Percentiles rank a stretch among this genome's conserved stretches.
Evolutionary conservation across 2,888 invertebrate genomes (phyloP).

Genomic region (Dicycla oo): DNA sequence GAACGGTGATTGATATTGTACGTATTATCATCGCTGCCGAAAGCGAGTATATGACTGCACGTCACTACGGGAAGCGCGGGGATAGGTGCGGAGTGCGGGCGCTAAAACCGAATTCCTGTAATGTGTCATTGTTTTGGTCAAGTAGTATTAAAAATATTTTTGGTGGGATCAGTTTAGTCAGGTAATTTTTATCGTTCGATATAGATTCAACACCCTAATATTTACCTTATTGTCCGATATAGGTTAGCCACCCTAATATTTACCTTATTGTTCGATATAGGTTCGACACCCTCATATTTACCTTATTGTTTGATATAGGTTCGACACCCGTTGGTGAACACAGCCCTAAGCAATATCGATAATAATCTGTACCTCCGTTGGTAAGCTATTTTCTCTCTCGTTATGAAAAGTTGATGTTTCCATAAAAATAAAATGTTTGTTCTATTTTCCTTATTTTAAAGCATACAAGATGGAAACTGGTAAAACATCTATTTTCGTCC

Average conservation of each 20-base stretch:
- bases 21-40: too few species aligned
- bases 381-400: not conserved
- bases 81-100: too few species aligned
- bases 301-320: too few species aligned
- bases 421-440: not conserved
- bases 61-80: too few species aligned
- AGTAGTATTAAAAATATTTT: too few species aligned
- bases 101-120: too few species aligned
- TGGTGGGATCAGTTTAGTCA: not conserved
- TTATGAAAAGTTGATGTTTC: not conserved
- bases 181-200: not conserved
- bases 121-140: too few species aligned
- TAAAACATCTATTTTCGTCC: constrained; percentile 24
- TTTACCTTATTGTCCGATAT: not conserved
- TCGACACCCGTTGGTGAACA: too few species aligned
- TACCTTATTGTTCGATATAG: not conserved
- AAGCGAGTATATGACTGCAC: too few species aligned
- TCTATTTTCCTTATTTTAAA: constrained; percentile 1
- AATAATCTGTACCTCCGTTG: not conserved
- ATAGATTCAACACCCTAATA: not conserved
- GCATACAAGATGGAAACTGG: constrained; percentile 12
- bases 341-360: not conserved
- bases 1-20: too few species aligned
- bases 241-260: too few species aligned
- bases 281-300: not conserved